Percentiles rank a stretch among this genome's conserved stretches.
These are phyloP conservation scores for Mastigias papua DNA, from an alignment of 30 jellyfish, hydroid and myxozoan genomes.

Conservation along the genomic window DNA sequence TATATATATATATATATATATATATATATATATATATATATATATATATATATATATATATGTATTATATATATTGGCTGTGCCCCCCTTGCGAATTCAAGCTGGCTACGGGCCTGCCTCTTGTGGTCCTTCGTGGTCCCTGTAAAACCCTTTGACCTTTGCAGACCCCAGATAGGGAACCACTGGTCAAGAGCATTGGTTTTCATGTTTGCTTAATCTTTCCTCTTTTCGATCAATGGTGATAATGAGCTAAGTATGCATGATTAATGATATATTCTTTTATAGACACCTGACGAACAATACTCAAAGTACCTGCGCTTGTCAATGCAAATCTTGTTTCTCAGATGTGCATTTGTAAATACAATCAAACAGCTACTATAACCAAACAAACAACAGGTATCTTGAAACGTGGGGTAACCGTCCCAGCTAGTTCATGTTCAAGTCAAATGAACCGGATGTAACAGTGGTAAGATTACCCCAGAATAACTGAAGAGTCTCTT, in stretches of 20 bases:
- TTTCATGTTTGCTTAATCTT: not conserved
- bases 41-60: too few relatives aligned
- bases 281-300: not conserved
- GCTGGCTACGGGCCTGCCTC: too few relatives aligned
- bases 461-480: not conserved
- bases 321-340: not conserved
- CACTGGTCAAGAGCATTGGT: too few relatives aligned
- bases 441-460: not conserved
- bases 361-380: not conserved
- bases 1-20: too few relatives aligned
- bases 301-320: constrained; percentile 1
- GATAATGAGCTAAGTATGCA: not conserved
- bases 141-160: too few relatives aligned
- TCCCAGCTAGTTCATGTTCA: not conserved
- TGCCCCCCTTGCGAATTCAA: too few relatives aligned
- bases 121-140: too few relatives aligned
- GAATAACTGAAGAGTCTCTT: too few relatives aligned
- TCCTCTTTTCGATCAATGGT: not conserved
- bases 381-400: not conserved
- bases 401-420: not conserved
- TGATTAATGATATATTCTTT: constrained; percentile 7
- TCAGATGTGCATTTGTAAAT: not conserved
- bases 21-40: too few relatives aligned
- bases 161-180: too few relatives aligned
- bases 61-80: too few relatives aligned